Conservation (phyloP, 2,113 vertebrate species). For the Calypte anna region DNA sequence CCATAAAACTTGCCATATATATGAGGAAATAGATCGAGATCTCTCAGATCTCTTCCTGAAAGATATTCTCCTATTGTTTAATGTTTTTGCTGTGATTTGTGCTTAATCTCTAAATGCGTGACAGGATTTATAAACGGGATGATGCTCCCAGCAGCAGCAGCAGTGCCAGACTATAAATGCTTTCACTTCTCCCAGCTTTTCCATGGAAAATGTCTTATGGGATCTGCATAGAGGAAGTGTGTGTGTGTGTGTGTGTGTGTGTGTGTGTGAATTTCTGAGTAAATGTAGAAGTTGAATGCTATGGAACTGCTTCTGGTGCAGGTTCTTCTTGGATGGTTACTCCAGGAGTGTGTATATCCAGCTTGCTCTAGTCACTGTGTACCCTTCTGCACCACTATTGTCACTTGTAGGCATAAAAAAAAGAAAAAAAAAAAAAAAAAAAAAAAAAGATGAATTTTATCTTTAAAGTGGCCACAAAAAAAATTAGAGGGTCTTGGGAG, state of each 20-base stretch:
- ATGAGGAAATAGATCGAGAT: not conserved
- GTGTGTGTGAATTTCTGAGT: not conserved
- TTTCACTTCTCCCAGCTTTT: conserved; percentile 14
- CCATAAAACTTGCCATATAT: not conserved
- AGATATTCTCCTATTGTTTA: not conserved
- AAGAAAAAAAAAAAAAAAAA: no score
- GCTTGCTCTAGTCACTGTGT: not conserved
- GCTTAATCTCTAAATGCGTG: not conserved
- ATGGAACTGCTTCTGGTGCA: not conserved
- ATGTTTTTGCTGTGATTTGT: not conserved
- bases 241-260: fast-evolving
- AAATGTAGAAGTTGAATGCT: not conserved
- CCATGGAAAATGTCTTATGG: not conserved
- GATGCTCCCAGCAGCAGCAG: not conserved
- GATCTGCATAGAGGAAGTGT: not conserved
- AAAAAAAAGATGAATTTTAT: not conserved
- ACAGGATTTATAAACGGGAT: not conserved
- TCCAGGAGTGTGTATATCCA: not conserved
- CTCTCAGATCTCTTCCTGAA: not conserved
- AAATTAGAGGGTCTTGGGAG: not conserved
- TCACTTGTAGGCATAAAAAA: not conserved
- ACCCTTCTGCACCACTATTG: not conserved
- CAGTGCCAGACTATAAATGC: not conserved
- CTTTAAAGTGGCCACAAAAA: not conserved
- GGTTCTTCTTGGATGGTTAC: not conserved